These are phyloP conservation scores for Microcebus tavaratra DNA, from an alignment of 2,113 vertebrate species.

Conservation along the genomic window DNA sequence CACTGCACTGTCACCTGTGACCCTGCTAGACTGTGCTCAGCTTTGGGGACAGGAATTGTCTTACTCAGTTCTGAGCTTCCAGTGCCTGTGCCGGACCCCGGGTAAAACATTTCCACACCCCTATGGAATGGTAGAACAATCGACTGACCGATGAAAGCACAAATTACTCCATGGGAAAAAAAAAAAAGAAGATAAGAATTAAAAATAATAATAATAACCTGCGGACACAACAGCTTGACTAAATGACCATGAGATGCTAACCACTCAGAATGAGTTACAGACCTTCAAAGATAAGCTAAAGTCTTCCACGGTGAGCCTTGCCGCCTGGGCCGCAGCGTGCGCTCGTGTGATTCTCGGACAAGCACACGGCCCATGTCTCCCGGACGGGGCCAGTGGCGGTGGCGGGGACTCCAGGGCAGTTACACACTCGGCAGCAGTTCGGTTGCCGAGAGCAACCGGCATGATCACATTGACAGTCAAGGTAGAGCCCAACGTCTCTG, in stretches of 20 bases:
- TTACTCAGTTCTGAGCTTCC: neutral
- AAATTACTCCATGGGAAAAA: neutral
- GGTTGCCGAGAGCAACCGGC: fast-evolving
- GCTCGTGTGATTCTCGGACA: neutral
- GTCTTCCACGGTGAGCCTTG: neutral
- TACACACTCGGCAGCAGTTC: neutral
- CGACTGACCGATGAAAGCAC: neutral
- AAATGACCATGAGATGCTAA: neutral
- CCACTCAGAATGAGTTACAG: neutral
- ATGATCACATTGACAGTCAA: neutral
- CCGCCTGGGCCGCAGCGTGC: neutral
- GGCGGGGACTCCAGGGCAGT: neutral
- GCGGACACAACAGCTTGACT: neutral
- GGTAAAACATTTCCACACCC: neutral
- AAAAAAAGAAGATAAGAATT: neutral
- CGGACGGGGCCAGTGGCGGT: too few species aligned
- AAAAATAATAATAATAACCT: neutral
- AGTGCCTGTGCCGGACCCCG: too few species aligned
- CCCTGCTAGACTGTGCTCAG: neutral
- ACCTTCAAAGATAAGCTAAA: neutral
- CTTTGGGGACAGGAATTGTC: neutral
- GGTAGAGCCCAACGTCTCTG: fast-evolving
- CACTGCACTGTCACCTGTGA: neutral
- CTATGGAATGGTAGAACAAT: neutral
- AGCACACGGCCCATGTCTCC: fast-evolving